Base-by-base conservation (phyloP, 64 coral and sea anemone species). In the Acropora tenuis region DNA sequence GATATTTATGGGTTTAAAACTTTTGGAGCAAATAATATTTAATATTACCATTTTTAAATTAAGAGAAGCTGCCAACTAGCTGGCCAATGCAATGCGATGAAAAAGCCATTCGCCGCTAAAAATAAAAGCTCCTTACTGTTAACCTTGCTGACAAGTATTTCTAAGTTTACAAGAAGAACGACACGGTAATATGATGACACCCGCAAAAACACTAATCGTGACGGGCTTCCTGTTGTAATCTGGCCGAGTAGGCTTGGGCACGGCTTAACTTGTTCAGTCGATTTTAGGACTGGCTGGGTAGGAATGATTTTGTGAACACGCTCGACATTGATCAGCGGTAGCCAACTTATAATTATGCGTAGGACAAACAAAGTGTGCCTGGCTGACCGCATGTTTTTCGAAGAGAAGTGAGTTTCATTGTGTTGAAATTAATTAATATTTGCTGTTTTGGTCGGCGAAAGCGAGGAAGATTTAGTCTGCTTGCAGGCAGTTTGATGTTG, bases 301-400 rank as follows among this genome's bases (percentile, higher is more conserved):
- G 67, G 67, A 71, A 71, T 71, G 67, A 71, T 71, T 71, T 71
- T 71, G 67, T 71, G 67, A 71, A 71, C 67, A 71, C 67, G 67
- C 67, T 11, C 6, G 67, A 71, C 67, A 71, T 71, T 71, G 67
- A 71, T 30, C 67, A 71, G 67, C 67, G 67, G 67, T 71, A 71
- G 67, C 67, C 67, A 71, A 71, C 15, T 15, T 71, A 71, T 30
- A 71, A 71, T 71, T 71, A 71, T 71, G 67, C 67, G 67, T 71
- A 30, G 67, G 6, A 71, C 0, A 71, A 71, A 71, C 67, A 16
- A 71, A 71, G 3, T 71, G 67, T 16, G 67, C 13, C 67, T 71
- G 67, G 67, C 3, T 71, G 67, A 30, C 67, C 67, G 67, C 67
- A 30, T 71, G 67, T 13, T 71, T 71, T 71, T 71, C 67, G 67